Evolutionary conservation across 2,888 invertebrate species (phyloP), one percentile per base, ranked within the genome.

Genomic region (Rotaria socialis): DNA sequence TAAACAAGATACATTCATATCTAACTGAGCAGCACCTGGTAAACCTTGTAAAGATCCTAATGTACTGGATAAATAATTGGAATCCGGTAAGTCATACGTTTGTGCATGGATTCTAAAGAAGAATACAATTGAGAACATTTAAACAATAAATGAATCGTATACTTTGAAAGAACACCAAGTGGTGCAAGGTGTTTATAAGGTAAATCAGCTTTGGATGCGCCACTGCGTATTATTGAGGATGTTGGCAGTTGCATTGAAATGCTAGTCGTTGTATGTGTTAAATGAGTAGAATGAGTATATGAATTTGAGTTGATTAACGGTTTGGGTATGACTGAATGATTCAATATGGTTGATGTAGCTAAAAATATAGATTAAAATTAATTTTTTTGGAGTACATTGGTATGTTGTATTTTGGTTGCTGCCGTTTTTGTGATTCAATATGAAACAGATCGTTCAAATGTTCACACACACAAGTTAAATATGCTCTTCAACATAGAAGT

Each of bases 1-100:
- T 35, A 86, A 52, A 80, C 85, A 85, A 55, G 85, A 85, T 16
- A 85, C 41, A 55, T 85, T 85, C 86, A 86, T 86, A 75, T 86
- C 86, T 16, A 86, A 56, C 80, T 86, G 85, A 27, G 84, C 41
- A n/a, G 85, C 86, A 43, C 52, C 75, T 35, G 85, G 24, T 6
- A 86, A 27, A 8, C 47, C 47, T 22, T 75, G 84, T 27, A 35
- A 14, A 2, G 35, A 2, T 35, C 35, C 35, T 35, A 35, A 35
- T 27, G 84, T 16, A 84, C 74, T 74, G 16, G 52, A 52, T n/a
- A 84, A 74, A 24, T 67, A 86, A 35, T 60, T 47, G 55, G 84
- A 84, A 80, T 80, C n/a, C 2, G 80, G 47, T 80, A 35, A 80
- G 8, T 22, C 80, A 47, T n/a, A 80, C 47, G 35, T 80, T 24